Evolutionary conservation across 2,113 vertebrate genomes (phyloP), one percentile per base, ranked within the genome.

Genomic region (Mesembrinibis cayennensis): DNA sequence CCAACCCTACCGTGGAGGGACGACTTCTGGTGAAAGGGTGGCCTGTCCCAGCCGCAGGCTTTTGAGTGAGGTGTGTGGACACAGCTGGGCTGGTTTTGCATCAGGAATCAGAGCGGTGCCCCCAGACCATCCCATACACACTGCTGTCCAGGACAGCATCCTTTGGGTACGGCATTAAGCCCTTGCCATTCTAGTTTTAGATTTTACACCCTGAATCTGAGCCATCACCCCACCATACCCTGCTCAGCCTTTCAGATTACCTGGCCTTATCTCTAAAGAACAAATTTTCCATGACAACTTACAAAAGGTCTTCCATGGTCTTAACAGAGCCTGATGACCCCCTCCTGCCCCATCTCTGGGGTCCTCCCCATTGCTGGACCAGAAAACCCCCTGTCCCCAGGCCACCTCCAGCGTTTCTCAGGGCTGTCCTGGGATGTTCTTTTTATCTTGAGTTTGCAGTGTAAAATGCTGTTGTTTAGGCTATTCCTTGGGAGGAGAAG

Each of bases 111-210:
- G 14, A 44, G 26, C 0, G 0, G 44, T 23, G n/a, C 23, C 56
- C 62, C 50, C 70, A 13, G 42, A 29, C n/a, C 4, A 3, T 42
- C 56, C 53, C 32, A 2, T 1, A 23, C 22, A 0, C 0, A 1
- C 21, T 38, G 18, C 71, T 44, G 30, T 22, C 27, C 65, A 42
- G 7, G 20, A 11, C 32, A 62, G 70, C 40, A 18, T 25, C 85
- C 70, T 58, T 22, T 30, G 52, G 47, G 17, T 2, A 7, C 6
- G 26, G 9, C 2, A 14, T 40, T 34, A 47, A 81, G 29, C 40
- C 23, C 5, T 56, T 69, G 53, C 7, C 16, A 9, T 7, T 52
- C 17, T 2, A n/a, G 9, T 3, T 79, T 44, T 65, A 18, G 8
- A 22, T 56, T 82, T 79, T 19, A 25, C 6, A 71, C 26, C 34